Conservation (phyloP, 2,113 vertebrate genomes). For the Gnathonemus longibarbis region DNA sequence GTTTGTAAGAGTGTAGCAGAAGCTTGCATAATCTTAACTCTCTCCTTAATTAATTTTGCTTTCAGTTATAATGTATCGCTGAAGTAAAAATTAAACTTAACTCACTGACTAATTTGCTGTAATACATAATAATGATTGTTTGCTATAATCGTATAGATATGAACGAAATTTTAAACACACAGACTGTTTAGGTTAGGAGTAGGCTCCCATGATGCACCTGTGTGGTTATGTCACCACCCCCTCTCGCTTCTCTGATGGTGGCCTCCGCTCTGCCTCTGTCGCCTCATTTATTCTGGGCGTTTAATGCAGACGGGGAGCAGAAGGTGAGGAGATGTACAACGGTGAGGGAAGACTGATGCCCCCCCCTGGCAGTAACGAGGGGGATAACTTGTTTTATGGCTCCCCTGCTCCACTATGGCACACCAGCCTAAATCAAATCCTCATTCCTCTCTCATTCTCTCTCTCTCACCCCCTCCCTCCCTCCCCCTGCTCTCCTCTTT, state of each 20-base stretch:
- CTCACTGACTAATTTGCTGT: not conserved
- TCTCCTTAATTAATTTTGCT: not conserved
- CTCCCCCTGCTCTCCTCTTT: not conserved
- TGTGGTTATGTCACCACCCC: not conserved
- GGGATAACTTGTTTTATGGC: not conserved
- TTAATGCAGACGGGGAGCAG: constrained; percentile 9
- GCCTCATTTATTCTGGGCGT: constrained; percentile 4
- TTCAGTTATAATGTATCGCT: not conserved
- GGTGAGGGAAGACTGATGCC: constrained; percentile 6
- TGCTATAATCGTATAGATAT: not conserved
- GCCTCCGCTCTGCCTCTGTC: not conserved
- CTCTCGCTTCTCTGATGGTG: not conserved
- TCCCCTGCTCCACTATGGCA: not conserved
- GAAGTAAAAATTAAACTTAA: not conserved
- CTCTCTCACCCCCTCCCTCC: not conserved
- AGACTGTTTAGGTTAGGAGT: not conserved
- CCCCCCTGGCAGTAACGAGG: not conserved
- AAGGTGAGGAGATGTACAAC: not conserved
- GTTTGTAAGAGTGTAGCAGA: not conserved
- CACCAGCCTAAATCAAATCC: constrained; percentile 12
- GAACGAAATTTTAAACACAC: not conserved
- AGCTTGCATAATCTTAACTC: not conserved
- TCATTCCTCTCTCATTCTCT: not conserved
- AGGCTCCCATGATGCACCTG: not conserved
- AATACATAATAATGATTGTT: not conserved